Evolutionary conservation across 2,888 invertebrate species (phyloP), one percentile per base, ranked within the genome.

Genomic region (Gymnoscelis rufifasciata): DNA sequence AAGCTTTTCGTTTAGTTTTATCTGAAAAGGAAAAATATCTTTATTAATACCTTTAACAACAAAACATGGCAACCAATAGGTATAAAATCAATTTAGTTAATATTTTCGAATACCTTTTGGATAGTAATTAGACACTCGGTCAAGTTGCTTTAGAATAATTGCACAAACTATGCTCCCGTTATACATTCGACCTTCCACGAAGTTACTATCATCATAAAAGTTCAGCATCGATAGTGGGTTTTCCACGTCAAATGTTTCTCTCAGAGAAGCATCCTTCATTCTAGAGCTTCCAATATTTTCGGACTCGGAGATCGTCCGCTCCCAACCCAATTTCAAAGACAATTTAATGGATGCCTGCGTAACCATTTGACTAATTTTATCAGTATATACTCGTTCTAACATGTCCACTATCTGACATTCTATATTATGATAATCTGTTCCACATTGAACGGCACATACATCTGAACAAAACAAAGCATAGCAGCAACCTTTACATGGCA

Each of bases 51-150:
- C 5, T 19, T 19, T 19, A 3, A 19, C 5, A n/a, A 2, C 19
- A 19, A 19, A 5, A 19, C 19, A 19, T n/a, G n/a, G n/a, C n/a
- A n/a, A n/a, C n/a, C n/a, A n/a, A n/a, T n/a, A n/a, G n/a, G n/a
- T n/a, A n/a, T n/a, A n/a, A n/a, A n/a, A n/a, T n/a, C n/a, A n/a
- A n/a, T 19, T 19, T 19, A 19, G 5, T 2, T 19, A 19, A n/a
- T n/a, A n/a, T n/a, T n/a, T n/a, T n/a, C n/a, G 19, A 19, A 19
- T 49, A 54, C 53, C 51, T 48, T 29, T 14, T 1, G 53, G 53
- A 8, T 48, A 48, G 29, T 51, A 54, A 7, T 13, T 37, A n/a
- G 39, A 40, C 1, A 48, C 31, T 6, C 3, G 7, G 5, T 27
- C 38, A 0, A 54, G 35, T 1, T 10, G 11, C 10, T 38, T 8